Conservation (phyloP, 2,888 invertebrate genomes). For the Melitaea athalia region DNA sequence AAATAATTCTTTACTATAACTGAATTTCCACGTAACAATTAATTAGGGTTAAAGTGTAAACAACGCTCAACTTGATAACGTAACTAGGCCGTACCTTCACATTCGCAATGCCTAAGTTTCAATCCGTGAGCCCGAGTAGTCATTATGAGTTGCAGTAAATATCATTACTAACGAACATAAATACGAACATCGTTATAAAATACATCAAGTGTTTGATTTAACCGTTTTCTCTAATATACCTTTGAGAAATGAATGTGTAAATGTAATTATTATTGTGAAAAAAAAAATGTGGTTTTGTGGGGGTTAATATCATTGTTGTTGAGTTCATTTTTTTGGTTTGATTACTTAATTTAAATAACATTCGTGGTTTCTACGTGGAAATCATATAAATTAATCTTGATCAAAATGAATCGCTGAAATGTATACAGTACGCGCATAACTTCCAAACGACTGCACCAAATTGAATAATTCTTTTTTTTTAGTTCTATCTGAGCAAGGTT, state of each 20-base stretch:
- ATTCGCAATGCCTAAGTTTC: slow-evolving; percentile 4
- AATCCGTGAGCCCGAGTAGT: slow-evolving; percentile 2
- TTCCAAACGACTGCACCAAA: too few species aligned
- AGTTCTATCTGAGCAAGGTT: too few species aligned
- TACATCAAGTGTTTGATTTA: not conserved
- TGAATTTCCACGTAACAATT: not conserved
- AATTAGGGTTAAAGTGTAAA: not conserved
- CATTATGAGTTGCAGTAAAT: slow-evolving; percentile 10
- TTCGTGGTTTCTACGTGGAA: too few species aligned
- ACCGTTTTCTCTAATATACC: not conserved
- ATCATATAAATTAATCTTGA: too few species aligned
- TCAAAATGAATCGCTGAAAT: too few species aligned
- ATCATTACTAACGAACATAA: slow-evolving; percentile 2
- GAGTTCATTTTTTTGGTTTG: too few species aligned
- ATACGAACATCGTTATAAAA: slow-evolving; percentile 8
- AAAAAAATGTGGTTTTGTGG: not conserved
- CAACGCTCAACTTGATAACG: not conserved
- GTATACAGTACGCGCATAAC: too few species aligned
- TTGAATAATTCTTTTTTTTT: too few species aligned
- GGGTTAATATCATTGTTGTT: not conserved
- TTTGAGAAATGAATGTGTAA: not conserved
- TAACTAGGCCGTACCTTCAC: not conserved
- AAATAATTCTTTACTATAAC: not conserved
- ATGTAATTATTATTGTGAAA: not conserved
- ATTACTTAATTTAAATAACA: too few species aligned